phyloP scores from a whole-genome alignment of 2,888 invertebrate species.

The Miltochrista miniata region DNA sequence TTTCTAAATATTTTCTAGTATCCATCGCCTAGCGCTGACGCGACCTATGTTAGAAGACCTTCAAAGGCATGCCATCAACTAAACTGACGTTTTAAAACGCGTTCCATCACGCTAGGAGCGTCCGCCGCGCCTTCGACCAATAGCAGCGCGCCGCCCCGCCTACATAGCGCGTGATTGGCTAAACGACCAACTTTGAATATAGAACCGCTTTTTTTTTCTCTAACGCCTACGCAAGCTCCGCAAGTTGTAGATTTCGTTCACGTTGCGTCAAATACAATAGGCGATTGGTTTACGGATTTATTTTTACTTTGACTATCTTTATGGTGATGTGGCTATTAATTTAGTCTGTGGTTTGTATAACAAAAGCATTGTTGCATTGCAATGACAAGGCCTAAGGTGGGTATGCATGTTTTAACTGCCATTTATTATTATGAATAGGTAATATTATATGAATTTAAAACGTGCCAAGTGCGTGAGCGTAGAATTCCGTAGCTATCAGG shows the following conservation, averaged over 20 bases:
- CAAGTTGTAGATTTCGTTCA: slow-evolving; percentile 42
- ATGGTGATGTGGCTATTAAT: slow-evolving; percentile 11
- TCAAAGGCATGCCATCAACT: slow-evolving; percentile 32
- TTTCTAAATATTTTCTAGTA: not conserved
- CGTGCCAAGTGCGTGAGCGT: too few species aligned
- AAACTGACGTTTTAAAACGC: slow-evolving; percentile 67
- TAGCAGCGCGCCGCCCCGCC: slow-evolving; percentile 70
- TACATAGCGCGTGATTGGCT: slow-evolving; percentile 74
- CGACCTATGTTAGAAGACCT: slow-evolving; percentile 34
- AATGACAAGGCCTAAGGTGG: not conserved
- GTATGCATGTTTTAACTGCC: too few species aligned
- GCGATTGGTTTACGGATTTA: slow-evolving; percentile 25
- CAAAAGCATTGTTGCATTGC: not conserved
- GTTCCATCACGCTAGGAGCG: slow-evolving; percentile 56
- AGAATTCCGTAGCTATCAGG: too few species aligned
- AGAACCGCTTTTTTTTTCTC: slow-evolving; percentile 79
- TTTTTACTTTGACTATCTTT: slow-evolving; percentile 24
- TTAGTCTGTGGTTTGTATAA: slow-evolving; percentile 21
- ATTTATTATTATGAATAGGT: too few species aligned
- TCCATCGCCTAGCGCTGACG: slow-evolving; percentile 1
- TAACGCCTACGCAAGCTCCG: slow-evolving; percentile 77
- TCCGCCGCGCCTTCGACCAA: slow-evolving; percentile 58
- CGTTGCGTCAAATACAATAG: slow-evolving; percentile 39
- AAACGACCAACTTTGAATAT: slow-evolving; percentile 76
- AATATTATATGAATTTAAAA: too few species aligned